phyloP scores from a whole-genome alignment of 2,113 vertebrate genomes.

The Myiozetetes cayanensis region DNA sequence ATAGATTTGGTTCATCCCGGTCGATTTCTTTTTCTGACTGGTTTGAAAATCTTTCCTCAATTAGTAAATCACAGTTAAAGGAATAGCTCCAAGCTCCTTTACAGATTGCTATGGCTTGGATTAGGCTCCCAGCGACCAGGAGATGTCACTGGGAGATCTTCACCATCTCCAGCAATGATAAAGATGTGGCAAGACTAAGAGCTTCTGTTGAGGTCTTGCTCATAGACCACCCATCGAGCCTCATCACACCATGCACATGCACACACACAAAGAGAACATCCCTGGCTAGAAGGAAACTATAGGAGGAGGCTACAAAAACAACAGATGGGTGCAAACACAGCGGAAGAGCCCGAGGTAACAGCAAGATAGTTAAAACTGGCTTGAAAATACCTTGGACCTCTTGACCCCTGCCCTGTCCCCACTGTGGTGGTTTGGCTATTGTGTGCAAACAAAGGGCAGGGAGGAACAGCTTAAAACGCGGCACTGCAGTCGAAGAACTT shows the following conservation, averaged over 20 bases:
- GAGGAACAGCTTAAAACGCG: neutral
- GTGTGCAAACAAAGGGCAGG: slow-evolving; percentile 7
- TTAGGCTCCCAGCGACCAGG: neutral
- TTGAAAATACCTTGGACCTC: neutral
- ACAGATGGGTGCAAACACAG: neutral
- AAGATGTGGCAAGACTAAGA: neutral
- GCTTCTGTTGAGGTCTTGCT: neutral
- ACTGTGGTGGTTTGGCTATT: neutral
- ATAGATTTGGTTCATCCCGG: neutral
- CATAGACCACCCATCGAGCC: neutral
- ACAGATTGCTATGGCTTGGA: neutral
- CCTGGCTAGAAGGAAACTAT: neutral
- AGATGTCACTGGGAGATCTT: too few species aligned
- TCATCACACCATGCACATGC: neutral
- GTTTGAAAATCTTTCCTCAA: neutral
- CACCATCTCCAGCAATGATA: neutral
- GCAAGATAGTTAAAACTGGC: neutral
- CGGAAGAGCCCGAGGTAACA: neutral
- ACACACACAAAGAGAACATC: neutral
- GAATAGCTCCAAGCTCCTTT: neutral
- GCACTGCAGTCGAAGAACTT: neutral
- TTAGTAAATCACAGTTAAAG: neutral
- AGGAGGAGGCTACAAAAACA: neutral
- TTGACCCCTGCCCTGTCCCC: neutral
- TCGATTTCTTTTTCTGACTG: neutral